Percentiles rank a stretch among this genome's conserved stretches.
Evolutionary conservation across 2,113 vertebrate genomes (phyloP).

Genomic region (Tyrannus savana): DNA sequence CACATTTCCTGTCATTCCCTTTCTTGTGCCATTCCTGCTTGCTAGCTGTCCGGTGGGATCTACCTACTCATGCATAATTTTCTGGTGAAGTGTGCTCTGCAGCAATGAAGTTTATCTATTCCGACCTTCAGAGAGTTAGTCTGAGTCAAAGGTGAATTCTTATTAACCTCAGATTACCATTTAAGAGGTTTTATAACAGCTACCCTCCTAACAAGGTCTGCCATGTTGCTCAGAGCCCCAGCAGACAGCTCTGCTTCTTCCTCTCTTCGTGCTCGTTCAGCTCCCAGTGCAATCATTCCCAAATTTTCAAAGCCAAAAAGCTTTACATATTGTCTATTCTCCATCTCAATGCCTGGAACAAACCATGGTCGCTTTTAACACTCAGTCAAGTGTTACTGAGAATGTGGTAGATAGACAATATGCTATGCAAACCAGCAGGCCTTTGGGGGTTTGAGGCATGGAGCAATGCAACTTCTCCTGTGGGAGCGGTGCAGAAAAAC

Average conservation of each 20-base stretch:
- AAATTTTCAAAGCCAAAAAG: conserved; percentile 1
- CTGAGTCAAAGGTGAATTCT: not conserved
- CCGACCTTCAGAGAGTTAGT: not conserved
- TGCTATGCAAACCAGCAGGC: not conserved
- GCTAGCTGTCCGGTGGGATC: not conserved
- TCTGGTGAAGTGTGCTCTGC: not conserved
- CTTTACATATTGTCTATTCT: not conserved
- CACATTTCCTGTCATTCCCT: not conserved
- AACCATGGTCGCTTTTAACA: not conserved
- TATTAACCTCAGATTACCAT: not conserved
- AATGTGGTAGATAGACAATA: not conserved
- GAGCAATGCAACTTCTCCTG: conserved; percentile 20
- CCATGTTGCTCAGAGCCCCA: not conserved
- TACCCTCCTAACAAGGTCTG: not conserved
- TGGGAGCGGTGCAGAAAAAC: not conserved
- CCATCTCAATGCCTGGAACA: not conserved
- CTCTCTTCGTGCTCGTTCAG: not conserved
- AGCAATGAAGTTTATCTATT: not conserved
- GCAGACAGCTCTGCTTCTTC: not conserved
- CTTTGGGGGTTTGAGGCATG: not conserved
- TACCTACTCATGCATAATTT: not conserved
- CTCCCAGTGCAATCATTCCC: not conserved
- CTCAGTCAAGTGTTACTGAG: not conserved
- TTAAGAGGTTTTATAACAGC: not conserved
- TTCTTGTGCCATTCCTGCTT: not conserved